Percentiles rank a stretch among this genome's conserved stretches.
These are phyloP conservation scores for Procavia capensis DNA, from an alignment of 2,113 vertebrate genomes.

Conservation along the genomic window DNA sequence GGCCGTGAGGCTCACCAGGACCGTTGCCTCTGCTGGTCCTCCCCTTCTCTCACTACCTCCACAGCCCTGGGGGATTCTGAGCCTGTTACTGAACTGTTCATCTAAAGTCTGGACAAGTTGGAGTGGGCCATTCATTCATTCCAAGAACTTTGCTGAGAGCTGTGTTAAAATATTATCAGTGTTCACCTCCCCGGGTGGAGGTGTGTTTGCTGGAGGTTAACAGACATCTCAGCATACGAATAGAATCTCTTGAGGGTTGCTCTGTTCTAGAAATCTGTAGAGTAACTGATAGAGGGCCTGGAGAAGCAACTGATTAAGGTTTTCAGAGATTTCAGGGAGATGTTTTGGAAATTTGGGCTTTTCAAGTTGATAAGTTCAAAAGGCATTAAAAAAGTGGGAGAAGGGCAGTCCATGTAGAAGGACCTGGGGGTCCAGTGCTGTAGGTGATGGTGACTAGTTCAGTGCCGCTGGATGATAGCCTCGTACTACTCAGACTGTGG, in stretches of 20 bases:
- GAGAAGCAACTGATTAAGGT: neutral
- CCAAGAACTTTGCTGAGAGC: neutral
- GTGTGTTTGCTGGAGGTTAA: neutral
- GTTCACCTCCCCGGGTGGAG: neutral
- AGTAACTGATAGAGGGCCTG: neutral
- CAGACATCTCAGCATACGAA: neutral
- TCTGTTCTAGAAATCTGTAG: neutral
- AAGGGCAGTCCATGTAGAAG: neutral
- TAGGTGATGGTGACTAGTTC: neutral
- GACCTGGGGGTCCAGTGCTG: neutral
- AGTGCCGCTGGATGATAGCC: neutral
- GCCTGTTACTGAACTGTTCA: neutral
- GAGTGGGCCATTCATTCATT: neutral
- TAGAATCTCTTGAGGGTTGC: neutral
- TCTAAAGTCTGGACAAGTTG: neutral
- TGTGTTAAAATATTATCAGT: neutral
- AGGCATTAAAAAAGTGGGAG: neutral
- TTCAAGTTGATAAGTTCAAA: slow-evolving; percentile 12
- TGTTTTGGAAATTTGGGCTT: neutral
- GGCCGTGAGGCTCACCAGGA: neutral
- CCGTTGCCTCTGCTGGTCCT: neutral
- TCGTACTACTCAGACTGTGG: too few species aligned
- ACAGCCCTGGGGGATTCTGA: neutral
- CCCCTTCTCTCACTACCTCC: neutral
- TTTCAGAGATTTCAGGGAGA: neutral